Evolutionary conservation across 2,888 invertebrate species (phyloP).

Genomic region (Endomychus coccineus): DNA sequence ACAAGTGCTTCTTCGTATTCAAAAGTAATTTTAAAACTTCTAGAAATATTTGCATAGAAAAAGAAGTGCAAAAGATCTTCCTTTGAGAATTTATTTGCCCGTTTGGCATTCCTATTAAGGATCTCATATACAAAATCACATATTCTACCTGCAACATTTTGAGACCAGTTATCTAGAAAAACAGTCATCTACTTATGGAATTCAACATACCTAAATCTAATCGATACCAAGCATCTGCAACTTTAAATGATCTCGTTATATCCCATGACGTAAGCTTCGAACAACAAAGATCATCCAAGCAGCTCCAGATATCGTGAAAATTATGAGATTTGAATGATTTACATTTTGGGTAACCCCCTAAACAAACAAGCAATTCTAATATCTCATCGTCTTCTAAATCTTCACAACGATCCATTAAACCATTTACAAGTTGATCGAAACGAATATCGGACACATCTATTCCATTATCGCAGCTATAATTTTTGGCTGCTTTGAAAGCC

Average conservation of each 20-base stretch:
- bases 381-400: conserved; percentile 53
- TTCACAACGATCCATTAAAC: conserved; percentile 46
- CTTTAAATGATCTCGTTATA: conserved; percentile 48
- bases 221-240: conserved; percentile 58
- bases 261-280: conserved; percentile 47
- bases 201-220: conserved; percentile 41
- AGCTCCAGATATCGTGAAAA: conserved; percentile 58
- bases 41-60: conserved; percentile 57
- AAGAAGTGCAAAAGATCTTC: conserved; percentile 59
- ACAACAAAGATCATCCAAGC: conserved; percentile 59
- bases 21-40: conserved; percentile 53
- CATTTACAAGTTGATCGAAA: conserved; percentile 40
- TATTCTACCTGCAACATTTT: conserved; percentile 42
- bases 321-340: conserved; percentile 49
- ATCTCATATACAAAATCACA: conserved; percentile 51
- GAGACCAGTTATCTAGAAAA: neutral
- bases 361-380: conserved; percentile 45
- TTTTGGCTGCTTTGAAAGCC: conserved; percentile 30
- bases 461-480: conserved; percentile 31
- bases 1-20: conserved; percentile 56
- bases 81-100: conserved; percentile 51
- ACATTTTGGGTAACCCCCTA: conserved; percentile 50
- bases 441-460: conserved; percentile 34
- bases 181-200: neutral
- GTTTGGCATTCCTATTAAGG: conserved; percentile 50